Percentiles rank a stretch among this genome's conserved stretches.
Conservation (phyloP, 2,888 invertebrate species). For the Platerodrilus igneus region DNA sequence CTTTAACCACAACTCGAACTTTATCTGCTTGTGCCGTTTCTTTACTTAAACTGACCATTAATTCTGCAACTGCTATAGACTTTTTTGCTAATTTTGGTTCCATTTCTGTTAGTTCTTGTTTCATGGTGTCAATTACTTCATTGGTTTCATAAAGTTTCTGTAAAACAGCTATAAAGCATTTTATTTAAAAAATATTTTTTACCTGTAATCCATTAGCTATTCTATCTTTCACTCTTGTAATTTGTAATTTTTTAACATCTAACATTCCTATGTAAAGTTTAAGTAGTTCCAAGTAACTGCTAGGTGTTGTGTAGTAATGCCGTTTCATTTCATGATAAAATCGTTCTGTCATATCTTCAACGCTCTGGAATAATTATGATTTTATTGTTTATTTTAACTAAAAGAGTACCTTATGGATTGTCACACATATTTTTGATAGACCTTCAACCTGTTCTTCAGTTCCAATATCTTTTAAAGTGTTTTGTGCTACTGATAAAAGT, state of each 20-base stretch:
- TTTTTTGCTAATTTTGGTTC: constrained; percentile 77
- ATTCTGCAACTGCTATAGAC: constrained; percentile 66
- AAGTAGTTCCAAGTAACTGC: constrained; percentile 81
- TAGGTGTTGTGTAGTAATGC: constrained; percentile 87
- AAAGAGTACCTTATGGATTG: constrained; percentile 63
- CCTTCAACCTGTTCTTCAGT: constrained; percentile 50
- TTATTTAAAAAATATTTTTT: constrained; percentile 2
- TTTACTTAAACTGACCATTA: constrained; percentile 70
- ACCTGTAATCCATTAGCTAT: constrained; percentile 70
- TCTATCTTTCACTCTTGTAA: constrained; percentile 60
- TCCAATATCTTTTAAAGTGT: constrained; percentile 59
- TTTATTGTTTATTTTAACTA: constrained; percentile 16
- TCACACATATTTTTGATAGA: constrained; percentile 63
- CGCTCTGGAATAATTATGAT: constrained; percentile 55
- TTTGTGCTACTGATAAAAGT: constrained; percentile 74
- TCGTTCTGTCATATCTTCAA: constrained; percentile 69
- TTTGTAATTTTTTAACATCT: constrained; percentile 64
- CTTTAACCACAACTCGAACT: constrained; percentile 72
- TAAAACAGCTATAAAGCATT: constrained; percentile 16
- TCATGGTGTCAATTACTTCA: constrained; percentile 77
- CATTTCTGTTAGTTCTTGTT: constrained; percentile 73
- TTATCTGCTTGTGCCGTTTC: constrained; percentile 79
- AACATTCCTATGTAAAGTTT: constrained; percentile 72
- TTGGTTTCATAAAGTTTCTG: constrained; percentile 80
- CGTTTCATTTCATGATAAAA: constrained; percentile 79